Conservation (phyloP, 2,797 vertebrate species). For the Labroides dimidiatus region DNA sequence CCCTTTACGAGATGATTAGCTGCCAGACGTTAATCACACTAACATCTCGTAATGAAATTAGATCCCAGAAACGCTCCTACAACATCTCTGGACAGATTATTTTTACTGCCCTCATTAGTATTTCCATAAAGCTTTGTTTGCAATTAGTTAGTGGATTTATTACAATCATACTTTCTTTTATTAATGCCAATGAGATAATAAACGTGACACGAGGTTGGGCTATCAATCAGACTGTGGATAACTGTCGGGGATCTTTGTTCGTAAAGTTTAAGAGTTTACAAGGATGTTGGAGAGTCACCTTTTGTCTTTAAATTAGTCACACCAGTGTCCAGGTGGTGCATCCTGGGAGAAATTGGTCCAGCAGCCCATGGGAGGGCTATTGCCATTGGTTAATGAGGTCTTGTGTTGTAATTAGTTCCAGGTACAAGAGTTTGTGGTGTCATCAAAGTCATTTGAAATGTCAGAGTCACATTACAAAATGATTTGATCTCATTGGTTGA, state of each 20-base stretch:
- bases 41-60: conserved; percentile 67
- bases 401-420: conserved; percentile 65
- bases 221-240: conserved; percentile 39
- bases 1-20: conserved; percentile 61
- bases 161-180: conserved; percentile 56
- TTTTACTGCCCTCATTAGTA: conserved; percentile 73
- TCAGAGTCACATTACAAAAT: too few species aligned
- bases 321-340: conserved; percentile 4
- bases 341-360: conserved; percentile 41
- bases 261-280: conserved; percentile 6
- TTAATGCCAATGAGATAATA: conserved; percentile 68
- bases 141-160: conserved; percentile 65
- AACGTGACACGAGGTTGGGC: conserved; percentile 31
- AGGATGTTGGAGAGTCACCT: not conserved
- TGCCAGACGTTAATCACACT: conserved; percentile 56
- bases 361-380: conserved; percentile 50
- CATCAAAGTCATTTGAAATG: conserved; percentile 57
- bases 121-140: conserved; percentile 60
- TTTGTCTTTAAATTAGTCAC: conserved; percentile 26
- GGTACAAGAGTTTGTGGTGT: conserved; percentile 38
- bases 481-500: too few species aligned
- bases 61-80: conserved; percentile 57
- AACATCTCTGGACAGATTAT: conserved; percentile 55
- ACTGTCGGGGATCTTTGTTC: not conserved
- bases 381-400: conserved; percentile 66